Evolutionary conservation across 2,797 vertebrate species (phyloP), one percentile per base, ranked within the genome.

Genomic region (Melanotaenia pygmaea): DNA sequence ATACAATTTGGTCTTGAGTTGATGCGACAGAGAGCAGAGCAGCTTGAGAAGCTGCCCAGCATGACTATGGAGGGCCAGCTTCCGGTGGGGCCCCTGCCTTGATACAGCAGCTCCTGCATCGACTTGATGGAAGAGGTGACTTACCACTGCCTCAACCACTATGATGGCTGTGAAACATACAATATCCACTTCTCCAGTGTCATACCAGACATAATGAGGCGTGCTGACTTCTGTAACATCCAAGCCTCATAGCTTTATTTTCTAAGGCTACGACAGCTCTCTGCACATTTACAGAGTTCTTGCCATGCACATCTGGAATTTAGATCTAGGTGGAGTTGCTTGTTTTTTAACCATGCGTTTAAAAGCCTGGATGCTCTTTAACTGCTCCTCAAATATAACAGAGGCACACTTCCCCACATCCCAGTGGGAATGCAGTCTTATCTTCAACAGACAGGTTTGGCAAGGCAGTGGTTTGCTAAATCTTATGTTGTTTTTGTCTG

Each of bases 21-120:
- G 85, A 96, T 97, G 53, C 93, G 94, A 77, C 96, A 96, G 74
- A 96, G 96, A 77, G 95, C 95, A 67, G 94, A 96, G 79, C 95
- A 94, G 77, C 93, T 96, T 6, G 96, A 97, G 79, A 91, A 95
- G 77, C 72, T 96, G 37, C 94, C 92, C 38, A 82, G 89, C 81
- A 45, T 87, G 8, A 87, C 91, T 0, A 59, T 87, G 0, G 95
- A 95, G 64, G 77, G 76, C 57, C 83, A 79, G 74, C 81, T 90
- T 67, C 83, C 86, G 18, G 76, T 88, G 30, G 83, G 85, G 58
- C 59, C 83, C 56, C 82, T 87, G 70, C 88, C 85, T 60, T 93
- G 92, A 88, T 62, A 75, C 73, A 77, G 82, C 50, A 79, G 78
- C 0, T 53, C 58, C 16, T 59, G 70, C 56, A 51, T 59, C 60